These are phyloP conservation scores for Nudaria mundana DNA, from an alignment of 2,888 invertebrate genomes.

Conservation along the genomic window DNA sequence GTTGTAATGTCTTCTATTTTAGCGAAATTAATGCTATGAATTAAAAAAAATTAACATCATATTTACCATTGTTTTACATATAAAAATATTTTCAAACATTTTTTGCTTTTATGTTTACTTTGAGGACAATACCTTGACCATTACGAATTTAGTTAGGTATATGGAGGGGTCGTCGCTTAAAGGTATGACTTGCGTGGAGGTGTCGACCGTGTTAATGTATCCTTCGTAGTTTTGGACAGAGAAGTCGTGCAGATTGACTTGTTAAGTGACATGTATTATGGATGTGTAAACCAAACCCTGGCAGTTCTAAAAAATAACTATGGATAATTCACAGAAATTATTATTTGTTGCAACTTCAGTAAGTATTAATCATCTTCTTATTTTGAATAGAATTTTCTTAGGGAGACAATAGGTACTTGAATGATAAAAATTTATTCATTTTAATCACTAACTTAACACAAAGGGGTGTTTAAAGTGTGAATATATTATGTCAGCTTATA, in stretches of 20 bases:
- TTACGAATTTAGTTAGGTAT: conserved; percentile 4
- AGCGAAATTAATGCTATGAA: too few relatives aligned
- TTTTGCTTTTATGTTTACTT: background rate
- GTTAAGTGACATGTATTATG: conserved; percentile 38
- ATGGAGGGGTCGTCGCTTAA: conserved; percentile 44
- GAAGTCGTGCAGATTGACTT: conserved; percentile 50
- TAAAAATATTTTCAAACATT: too few relatives aligned
- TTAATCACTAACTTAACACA: too few relatives aligned
- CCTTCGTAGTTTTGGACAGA: conserved; percentile 33
- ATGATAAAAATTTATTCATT: background rate
- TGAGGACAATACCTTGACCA: conserved; percentile 5
- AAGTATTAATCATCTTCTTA: conserved; percentile 11
- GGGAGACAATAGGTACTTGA: too few relatives aligned
- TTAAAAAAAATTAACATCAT: too few relatives aligned
- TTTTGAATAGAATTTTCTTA: too few relatives aligned
- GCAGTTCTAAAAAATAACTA: background rate
- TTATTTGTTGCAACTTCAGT: conserved; percentile 17
- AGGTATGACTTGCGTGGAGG: conserved; percentile 58
- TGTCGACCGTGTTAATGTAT: conserved; percentile 44
- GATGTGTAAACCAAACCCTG: background rate
- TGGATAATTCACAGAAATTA: conserved; percentile 10
- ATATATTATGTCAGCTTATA: too few relatives aligned
- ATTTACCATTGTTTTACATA: too few relatives aligned
- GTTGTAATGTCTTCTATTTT: too few relatives aligned
- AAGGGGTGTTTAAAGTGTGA: too few relatives aligned